Base-by-base conservation (phyloP, 2,888 invertebrate species). In the Mesoligia furuncula region DNA sequence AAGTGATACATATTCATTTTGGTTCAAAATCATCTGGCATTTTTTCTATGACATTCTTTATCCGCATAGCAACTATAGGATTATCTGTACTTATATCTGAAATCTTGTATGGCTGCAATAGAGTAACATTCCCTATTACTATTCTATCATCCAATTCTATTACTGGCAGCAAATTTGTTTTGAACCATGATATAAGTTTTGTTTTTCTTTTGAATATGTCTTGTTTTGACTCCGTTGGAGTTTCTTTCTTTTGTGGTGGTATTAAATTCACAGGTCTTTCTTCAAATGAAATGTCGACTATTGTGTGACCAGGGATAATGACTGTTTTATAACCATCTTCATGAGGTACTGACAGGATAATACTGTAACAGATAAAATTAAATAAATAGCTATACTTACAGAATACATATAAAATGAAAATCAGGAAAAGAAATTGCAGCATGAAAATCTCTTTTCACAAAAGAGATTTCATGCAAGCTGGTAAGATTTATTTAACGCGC, bases 71-170 rank as follows among this genome's bases (percentile, higher is more conserved):
- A 42, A 96, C 91, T 59, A 95, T 91, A 61, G 95, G 92, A 85
- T 94, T 96, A 31, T 94, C 93, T 27, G 96, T 93, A 89, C 94
- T 95, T 79, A 96, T 92, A 88, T 95, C 93, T 64, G 83, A 87
- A 39, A 88, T 84, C 80, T 83, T 90, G 66, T 96, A 96, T 2
- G 96, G 96, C 45, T 94, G 93, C 67, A 96, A 81, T 77, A 96
- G 83, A 73, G 87, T 90, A 1, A 93, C 93, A 92, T 92, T 93
- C 7, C 94, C 94, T 83, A 96, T 90, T 57, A 92, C 79, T 80
- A 96, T 94, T 85, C 91, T 94, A 61, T 94, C 92, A 57, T 90
- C 93, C 27, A 87, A 90, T 85, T 94, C 96, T 15, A 89, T 86
- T 0, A 94, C 94, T 59, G 95, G 92, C 66, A 96, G 80, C 68